Base-by-base conservation (phyloP, 1,140 invertebrate species). In the Nasonia longicornis region DNA sequence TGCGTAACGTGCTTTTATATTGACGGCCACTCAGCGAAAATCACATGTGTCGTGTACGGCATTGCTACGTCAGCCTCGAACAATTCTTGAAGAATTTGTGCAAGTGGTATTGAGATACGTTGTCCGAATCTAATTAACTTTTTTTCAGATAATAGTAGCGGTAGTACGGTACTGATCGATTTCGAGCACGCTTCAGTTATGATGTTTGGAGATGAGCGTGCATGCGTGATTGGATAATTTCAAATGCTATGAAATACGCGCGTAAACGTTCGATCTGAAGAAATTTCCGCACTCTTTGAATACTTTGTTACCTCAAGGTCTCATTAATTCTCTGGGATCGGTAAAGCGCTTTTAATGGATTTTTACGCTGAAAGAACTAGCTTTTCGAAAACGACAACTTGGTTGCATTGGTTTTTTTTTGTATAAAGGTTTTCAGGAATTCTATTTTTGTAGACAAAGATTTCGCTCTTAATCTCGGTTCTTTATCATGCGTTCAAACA, bases 231-330 rank as follows among this genome's bases (percentile, higher is more conserved):
- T 72, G 4, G n/a, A 42, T 20, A 22, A 45, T n/a, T 72, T 45
- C 12, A 52, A 14, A 16, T 52, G 35, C 7, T 16, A 20, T 20
- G 20, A 20, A 12, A 22, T 70, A 42, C 31, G 3, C 31, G 31
- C 29, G 67, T 12, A 70, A 35, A 29, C 31, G 67, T 3, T 35
- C 67, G 29, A 70, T 38, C 72, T 38, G 42, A 58, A 76, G 74
- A 77, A 67, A 77, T 77, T 69, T 77, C 63, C 64, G 64, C 64
- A 77, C 75, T 76, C 48, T 58, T 29, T 58, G 45, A n/a, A 48
- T 67, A 77, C 64, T 77, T 77, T 77, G 64, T 77, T 67, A 69
- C 11, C 14, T 29, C 75, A 77, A 77, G 75, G 75, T 67, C 64
- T 77, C 74, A 26, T 64, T 76, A 76, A 76, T 42, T 76, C 22